Percentiles rank a stretch among this genome's conserved stretches.
Evolutionary conservation across 2,113 vertebrate species (phyloP).

Genomic region (Poecilia latipinna): DNA sequence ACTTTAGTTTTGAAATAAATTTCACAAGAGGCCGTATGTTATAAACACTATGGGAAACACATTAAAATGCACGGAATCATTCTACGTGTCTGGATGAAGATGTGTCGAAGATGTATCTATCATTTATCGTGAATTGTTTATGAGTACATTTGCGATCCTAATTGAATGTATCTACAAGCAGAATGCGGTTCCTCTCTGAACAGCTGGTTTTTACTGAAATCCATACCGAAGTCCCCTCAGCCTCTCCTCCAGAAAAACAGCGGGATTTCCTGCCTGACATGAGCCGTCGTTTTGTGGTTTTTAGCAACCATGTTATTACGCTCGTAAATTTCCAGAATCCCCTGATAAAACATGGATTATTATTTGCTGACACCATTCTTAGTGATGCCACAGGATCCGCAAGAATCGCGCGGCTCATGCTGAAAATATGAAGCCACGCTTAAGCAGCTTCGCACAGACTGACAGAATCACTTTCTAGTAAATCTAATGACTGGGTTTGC

Average conservation of each 20-base stretch:
- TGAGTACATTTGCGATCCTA: neutral
- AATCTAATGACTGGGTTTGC: slow-evolving; percentile 59
- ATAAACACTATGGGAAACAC: neutral
- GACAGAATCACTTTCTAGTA: slow-evolving; percentile 45
- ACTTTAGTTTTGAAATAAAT: neutral
- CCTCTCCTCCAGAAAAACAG: slow-evolving; percentile 14
- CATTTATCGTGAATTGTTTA: neutral
- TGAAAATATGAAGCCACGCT: slow-evolving; percentile 63
- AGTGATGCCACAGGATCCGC: slow-evolving; percentile 53
- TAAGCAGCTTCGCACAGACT: slow-evolving; percentile 32
- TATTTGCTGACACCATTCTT: slow-evolving; percentile 74
- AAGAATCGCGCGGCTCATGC: slow-evolving; percentile 48
- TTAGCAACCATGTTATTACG: slow-evolving; percentile 71
- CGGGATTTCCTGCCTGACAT: slow-evolving; percentile 39
- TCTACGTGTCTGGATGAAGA: neutral
- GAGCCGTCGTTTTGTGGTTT: slow-evolving; percentile 57
- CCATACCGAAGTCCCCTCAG: neutral
- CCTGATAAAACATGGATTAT: slow-evolving; percentile 65
- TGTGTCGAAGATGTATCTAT: neutral
- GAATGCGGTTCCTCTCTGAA: slow-evolving; percentile 18
- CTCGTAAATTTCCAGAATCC: slow-evolving; percentile 68
- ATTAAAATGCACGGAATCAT: neutral
- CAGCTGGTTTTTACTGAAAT: slow-evolving; percentile 52
- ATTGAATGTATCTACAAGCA: neutral
- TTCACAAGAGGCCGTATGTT: neutral